Evolutionary conservation across 2,797 vertebrate genomes (phyloP).

Genomic region (Eulemur rubriventer): DNA sequence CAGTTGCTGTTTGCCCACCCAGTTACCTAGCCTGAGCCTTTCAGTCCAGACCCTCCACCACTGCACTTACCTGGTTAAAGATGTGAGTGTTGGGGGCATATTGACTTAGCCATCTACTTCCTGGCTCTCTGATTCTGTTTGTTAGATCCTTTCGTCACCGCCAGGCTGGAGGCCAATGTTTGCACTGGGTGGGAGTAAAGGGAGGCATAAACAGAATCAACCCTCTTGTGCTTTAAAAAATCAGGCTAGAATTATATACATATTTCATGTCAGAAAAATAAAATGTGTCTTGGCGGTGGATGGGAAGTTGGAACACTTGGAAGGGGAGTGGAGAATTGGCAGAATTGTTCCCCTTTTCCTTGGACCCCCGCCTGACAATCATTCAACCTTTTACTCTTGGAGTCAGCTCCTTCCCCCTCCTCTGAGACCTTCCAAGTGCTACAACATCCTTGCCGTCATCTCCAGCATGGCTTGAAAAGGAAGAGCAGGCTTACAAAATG

Average conservation of each 20-base stretch:
- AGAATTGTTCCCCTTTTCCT: slow-evolving; percentile 62
- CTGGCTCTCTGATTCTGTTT: slow-evolving; percentile 69
- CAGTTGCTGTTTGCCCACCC: neutral
- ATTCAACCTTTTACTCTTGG: slow-evolving; percentile 75
- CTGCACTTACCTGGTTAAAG: slow-evolving; percentile 17
- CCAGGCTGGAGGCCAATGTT: slow-evolving; percentile 71
- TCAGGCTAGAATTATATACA: slow-evolving; percentile 68
- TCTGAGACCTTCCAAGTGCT: slow-evolving; percentile 66
- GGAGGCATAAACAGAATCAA: slow-evolving; percentile 72
- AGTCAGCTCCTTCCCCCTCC: slow-evolving; percentile 57
- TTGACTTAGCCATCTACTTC: slow-evolving; percentile 59
- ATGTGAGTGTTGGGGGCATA: slow-evolving; percentile 31
- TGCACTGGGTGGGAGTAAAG: slow-evolving; percentile 75
- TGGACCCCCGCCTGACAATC: slow-evolving; percentile 71
- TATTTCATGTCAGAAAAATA: slow-evolving; percentile 82
- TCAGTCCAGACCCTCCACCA: neutral
- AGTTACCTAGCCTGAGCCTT: neutral
- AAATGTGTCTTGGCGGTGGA: slow-evolving; percentile 75
- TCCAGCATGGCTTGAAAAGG: neutral
- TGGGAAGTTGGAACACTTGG: slow-evolving; percentile 67
- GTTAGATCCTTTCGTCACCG: slow-evolving; percentile 67
- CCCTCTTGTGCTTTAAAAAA: slow-evolving; percentile 74
- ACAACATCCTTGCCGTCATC: slow-evolving; percentile 46
- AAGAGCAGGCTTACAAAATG: slow-evolving; percentile 1
- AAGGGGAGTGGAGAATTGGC: slow-evolving; percentile 75